Evolutionary conservation across 2,797 vertebrate species (phyloP).

Genomic region (Sparidentex hasta): DNA sequence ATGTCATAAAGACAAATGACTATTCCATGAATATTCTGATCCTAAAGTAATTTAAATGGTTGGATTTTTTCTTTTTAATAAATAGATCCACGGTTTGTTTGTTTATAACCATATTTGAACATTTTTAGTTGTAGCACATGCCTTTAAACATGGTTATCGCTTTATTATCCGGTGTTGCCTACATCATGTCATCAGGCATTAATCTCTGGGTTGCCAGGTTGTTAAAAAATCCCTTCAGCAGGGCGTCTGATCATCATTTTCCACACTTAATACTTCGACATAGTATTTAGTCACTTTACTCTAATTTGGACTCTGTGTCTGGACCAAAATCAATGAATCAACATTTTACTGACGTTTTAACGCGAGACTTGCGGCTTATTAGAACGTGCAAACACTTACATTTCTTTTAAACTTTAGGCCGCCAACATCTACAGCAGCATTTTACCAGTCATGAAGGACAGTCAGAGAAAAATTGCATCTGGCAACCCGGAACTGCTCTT

Average conservation of each 20-base stretch:
- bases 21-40: not conserved
- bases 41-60: not conserved
- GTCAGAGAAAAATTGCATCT: not conserved
- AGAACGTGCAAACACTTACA: not conserved
- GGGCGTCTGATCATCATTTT: not conserved
- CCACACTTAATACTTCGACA: not conserved
- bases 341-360: not conserved
- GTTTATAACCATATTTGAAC: not conserved
- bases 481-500: not conserved
- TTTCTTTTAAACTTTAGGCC: too few species aligned
- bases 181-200: not conserved
- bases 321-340: not conserved
- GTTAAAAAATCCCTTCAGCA: not conserved
- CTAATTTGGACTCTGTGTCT: not conserved
- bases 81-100: too few species aligned
- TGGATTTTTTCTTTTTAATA: not conserved
- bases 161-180: not conserved
- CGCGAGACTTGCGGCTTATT: not conserved
- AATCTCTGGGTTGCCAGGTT: conserved; percentile 2
- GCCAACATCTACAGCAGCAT: too few species aligned
- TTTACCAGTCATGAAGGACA: not conserved
- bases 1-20: not conserved
- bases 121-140: not conserved
- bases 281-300: not conserved
- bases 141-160: not conserved